Percentiles rank a stretch among this genome's conserved stretches.
Conservation (phyloP, 53 echinoderm and acorn worm species). For the Holothuria scabra region DNA sequence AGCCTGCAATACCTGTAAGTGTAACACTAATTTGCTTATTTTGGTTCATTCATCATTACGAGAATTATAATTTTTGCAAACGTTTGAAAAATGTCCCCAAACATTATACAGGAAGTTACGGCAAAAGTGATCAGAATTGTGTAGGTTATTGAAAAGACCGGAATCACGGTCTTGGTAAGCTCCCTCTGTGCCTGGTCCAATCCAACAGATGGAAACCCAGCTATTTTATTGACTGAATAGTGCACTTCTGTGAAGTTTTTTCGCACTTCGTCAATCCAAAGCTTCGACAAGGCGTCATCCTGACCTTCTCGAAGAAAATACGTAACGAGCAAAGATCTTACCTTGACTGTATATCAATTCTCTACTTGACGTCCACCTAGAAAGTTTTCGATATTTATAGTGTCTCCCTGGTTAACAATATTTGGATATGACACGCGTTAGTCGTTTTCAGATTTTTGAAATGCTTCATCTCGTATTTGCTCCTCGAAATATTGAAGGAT, state of each 20-base stretch:
- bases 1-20: no score
- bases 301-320: constrained; percentile 34
- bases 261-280: neutral
- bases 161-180: constrained; percentile 58
- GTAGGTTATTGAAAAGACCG: constrained; percentile 62
- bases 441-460: neutral
- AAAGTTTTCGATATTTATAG: neutral
- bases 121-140: constrained; percentile 59
- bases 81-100: constrained; percentile 61
- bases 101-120: constrained; percentile 62
- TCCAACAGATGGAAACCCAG: constrained; percentile 54
- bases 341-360: neutral
- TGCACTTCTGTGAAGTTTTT: neutral
- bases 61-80: constrained; percentile 93
- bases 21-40: no score
- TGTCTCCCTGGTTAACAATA: neutral
- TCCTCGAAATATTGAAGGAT: constrained; percentile 9
- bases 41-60: constrained; percentile 79
- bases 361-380: neutral
- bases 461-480: neutral
- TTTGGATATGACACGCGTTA: neutral
- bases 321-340: neutral
- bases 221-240: constrained; percentile 38
- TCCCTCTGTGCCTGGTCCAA: constrained; percentile 58
- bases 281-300: constrained; percentile 49